These are phyloP conservation scores for Morpho helenor DNA, from an alignment of 2,888 invertebrate species.

Conservation along the genomic window DNA sequence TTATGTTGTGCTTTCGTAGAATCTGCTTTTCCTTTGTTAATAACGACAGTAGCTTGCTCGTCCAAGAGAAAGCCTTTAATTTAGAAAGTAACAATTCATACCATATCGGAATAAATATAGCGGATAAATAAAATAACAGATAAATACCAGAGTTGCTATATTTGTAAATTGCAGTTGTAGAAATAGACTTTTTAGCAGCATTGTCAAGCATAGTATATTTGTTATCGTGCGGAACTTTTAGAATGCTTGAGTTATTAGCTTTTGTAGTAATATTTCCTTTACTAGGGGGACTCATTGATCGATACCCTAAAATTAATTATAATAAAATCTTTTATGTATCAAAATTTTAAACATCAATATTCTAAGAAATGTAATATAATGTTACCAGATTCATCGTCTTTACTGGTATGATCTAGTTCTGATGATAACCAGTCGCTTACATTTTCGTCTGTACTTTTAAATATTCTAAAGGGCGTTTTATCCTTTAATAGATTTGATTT, in stretches of 20 bases:
- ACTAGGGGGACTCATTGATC: conserved; percentile 30
- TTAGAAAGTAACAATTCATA: neutral
- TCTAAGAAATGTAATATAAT: neutral
- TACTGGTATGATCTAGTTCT: conserved; percentile 36
- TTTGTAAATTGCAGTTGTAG: neutral
- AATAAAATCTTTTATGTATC: no score
- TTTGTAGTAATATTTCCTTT: conserved; percentile 20
- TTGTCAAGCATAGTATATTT: conserved; percentile 1
- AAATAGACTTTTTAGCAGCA: conserved; percentile 5
- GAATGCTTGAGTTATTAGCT: conserved; percentile 13
- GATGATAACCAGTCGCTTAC: conserved; percentile 33
- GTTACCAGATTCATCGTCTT: conserved; percentile 44
- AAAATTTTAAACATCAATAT: no score
- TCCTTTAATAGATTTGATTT: neutral
- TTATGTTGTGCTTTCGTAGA: conserved; percentile 9
- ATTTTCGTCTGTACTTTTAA: conserved; percentile 36
- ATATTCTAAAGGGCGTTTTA: conserved; percentile 17
- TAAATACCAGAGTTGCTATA: conserved; percentile 12
- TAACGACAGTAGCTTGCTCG: conserved; percentile 16
- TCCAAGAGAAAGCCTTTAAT: conserved; percentile 9
- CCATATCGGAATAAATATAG: neutral
- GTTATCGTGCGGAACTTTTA: conserved; percentile 1
- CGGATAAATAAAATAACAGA: no score
- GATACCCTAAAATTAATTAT: conserved; percentile 33
- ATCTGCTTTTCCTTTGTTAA: conserved; percentile 14